A percentile compares a stretch with the other conserved stretches of the same genome.
Evolutionary conservation across 2,797 vertebrate species (phyloP).

Genomic region (Cynopterus sphinx): DNA sequence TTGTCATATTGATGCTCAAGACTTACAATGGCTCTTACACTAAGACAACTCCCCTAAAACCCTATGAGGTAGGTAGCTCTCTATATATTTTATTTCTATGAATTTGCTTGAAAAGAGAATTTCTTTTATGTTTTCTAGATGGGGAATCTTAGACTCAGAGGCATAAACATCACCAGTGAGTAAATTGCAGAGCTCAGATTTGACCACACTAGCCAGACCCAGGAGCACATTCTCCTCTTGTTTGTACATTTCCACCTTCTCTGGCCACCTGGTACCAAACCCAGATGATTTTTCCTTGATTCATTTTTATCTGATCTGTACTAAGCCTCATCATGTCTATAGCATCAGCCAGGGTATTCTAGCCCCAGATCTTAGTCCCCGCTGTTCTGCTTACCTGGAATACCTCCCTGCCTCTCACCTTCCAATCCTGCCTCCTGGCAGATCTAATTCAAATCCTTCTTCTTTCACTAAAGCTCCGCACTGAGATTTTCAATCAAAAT

Average conservation of each 20-base stretch:
- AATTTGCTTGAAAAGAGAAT: background rate
- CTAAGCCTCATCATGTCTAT: background rate
- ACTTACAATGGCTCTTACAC: background rate
- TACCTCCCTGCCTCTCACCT: background rate
- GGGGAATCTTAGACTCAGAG: background rate
- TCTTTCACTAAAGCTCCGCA: background rate
- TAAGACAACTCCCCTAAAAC: background rate
- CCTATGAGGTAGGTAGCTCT: background rate
- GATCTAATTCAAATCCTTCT: conserved; percentile 6
- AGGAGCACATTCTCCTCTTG: background rate
- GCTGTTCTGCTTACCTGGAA: conserved; percentile 5
- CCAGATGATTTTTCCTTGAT: background rate
- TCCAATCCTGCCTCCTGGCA: background rate
- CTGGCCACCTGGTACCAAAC: background rate
- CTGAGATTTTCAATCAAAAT: conserved; percentile 50
- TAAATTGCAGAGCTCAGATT: background rate
- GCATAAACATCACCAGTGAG: background rate
- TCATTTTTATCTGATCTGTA: background rate
- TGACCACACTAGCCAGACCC: background rate
- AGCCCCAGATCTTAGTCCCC: background rate
- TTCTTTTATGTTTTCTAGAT: background rate
- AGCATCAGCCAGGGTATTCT: conserved; percentile 1
- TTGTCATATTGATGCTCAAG: background rate
- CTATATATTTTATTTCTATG: background rate
- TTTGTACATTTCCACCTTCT: background rate